These are phyloP conservation scores for Gortyna flavago DNA, from an alignment of 2,888 invertebrate genomes.

Conservation along the genomic window DNA sequence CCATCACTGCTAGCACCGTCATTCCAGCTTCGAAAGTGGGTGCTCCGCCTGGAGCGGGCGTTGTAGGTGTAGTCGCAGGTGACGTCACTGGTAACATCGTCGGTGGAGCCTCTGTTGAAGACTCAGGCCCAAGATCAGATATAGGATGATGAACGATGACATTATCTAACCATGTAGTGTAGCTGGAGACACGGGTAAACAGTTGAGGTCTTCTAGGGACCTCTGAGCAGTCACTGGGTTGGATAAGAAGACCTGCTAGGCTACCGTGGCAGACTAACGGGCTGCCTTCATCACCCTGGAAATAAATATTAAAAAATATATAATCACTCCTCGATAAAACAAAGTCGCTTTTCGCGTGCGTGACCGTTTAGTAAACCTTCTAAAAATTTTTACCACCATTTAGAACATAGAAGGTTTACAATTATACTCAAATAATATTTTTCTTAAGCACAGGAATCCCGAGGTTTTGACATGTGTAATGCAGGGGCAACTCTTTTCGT, in stretches of 20 bases:
- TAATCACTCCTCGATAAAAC: neutral
- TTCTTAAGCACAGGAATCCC: neutral
- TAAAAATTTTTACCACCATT: neutral
- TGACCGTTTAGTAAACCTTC: neutral
- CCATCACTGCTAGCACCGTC: slow-evolving; percentile 9
- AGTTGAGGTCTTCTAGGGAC: neutral
- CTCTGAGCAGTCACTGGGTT: slow-evolving; percentile 9
- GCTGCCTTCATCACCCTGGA: slow-evolving; percentile 27
- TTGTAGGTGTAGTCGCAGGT: neutral
- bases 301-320: neutral
- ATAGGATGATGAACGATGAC: neutral
- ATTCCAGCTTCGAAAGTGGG: slow-evolving; percentile 7
- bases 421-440: neutral
- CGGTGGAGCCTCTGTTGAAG: neutral
- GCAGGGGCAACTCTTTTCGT: neutral
- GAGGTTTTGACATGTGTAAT: neutral
- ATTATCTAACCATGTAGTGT: slow-evolving; percentile 11
- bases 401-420: neutral
- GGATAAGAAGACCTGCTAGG: slow-evolving; percentile 11
- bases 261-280: slow-evolving; percentile 10
- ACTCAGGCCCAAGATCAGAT: slow-evolving; percentile 3
- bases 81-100: neutral
- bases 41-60: neutral
- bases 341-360: neutral
- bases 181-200: slow-evolving; percentile 18